Percentiles rank a stretch among this genome's conserved stretches.
phyloP scores from a whole-genome alignment of 2,888 invertebrate species.

The Zelleria hepariella region DNA sequence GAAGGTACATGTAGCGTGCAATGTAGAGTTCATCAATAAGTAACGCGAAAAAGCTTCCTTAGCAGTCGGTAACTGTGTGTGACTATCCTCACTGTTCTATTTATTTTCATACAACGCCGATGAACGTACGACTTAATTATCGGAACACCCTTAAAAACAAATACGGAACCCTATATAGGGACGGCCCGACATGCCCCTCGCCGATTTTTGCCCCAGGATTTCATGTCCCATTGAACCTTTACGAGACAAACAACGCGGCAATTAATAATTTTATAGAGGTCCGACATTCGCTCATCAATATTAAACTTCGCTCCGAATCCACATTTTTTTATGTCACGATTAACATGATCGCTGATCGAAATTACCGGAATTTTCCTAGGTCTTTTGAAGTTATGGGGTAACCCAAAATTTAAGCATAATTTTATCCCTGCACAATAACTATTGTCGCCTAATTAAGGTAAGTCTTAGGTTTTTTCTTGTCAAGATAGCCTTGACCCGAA shows the following conservation, averaged over 20 bases:
- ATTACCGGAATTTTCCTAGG: constrained; percentile 6
- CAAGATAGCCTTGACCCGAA: background rate
- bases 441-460: background rate
- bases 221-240: constrained; percentile 43
- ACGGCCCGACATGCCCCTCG: no score
- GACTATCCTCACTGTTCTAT: no score
- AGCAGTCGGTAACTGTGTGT: no score
- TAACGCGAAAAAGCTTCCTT: no score
- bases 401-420: no score
- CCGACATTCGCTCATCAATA: constrained; percentile 51
- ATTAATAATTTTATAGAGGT: constrained; percentile 63
- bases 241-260: constrained; percentile 48
- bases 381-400: no score
- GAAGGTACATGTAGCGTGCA: no score
- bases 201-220: constrained; percentile 28
- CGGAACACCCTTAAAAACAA: background rate
- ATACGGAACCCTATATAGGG: background rate
- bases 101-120: no score
- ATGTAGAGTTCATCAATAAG: no score
- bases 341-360: constrained; percentile 17
- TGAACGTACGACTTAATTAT: background rate
- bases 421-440: no score
- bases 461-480: constrained; percentile 3
- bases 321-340: constrained; percentile 42
- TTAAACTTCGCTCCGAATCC: constrained; percentile 42